Evolutionary conservation across 1,140 invertebrate genomes (phyloP).

Genomic region (Zaprionus davidi): DNA sequence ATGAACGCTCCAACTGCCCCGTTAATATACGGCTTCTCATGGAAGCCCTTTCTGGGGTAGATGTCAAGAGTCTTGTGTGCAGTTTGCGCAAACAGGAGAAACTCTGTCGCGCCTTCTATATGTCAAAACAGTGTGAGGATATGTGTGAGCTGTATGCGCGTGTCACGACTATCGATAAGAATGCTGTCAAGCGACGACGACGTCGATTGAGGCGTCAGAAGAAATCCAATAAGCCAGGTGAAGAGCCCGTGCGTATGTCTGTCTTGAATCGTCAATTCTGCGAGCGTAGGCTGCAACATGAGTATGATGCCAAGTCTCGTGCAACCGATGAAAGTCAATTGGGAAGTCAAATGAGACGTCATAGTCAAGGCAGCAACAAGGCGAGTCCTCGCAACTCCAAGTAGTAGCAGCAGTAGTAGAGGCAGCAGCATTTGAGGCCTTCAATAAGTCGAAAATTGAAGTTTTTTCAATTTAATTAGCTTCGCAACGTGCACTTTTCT

Average conservation of each 20-base stretch:
- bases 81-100: conserved; percentile 36
- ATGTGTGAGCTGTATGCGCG: conserved; percentile 40
- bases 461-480: not conserved
- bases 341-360: not conserved
- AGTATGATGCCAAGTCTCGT: not conserved
- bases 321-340: not conserved
- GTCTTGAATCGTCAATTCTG: conserved; percentile 24
- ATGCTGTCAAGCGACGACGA: not conserved
- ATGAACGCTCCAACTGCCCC: conserved; percentile 11
- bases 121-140: conserved; percentile 21
- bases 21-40: conserved; percentile 46
- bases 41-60: conserved; percentile 3
- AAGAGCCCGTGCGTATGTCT: not conserved
- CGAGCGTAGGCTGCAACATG: not conserved
- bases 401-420: not conserved
- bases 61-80: conserved; percentile 54
- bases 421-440: not conserved
- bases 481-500: not conserved
- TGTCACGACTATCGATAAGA: conserved; percentile 41
- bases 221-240: not conserved
- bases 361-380: not conserved
- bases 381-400: not conserved
- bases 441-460: not conserved
- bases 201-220: not conserved
- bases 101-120: conserved; percentile 12